A percentile compares a stretch with the other conserved stretches of the same genome.
Evolutionary conservation across 2,797 vertebrate genomes (phyloP).

Genomic region (Leptodactylus fallax): DNA sequence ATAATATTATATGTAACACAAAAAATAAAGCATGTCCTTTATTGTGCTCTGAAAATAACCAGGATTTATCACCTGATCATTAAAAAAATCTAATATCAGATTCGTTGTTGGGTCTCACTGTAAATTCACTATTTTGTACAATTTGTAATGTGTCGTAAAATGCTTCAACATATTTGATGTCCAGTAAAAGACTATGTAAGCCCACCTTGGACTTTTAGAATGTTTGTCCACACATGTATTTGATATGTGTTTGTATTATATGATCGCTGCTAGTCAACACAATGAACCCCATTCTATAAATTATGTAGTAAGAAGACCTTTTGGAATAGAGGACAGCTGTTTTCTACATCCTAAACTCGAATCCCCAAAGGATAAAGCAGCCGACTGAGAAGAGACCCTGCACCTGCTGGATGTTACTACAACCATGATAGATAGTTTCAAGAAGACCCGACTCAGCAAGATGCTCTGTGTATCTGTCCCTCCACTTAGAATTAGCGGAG

Average conservation of each 20-base stretch:
- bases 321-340: slow-evolving; percentile 80
- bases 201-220: neutral
- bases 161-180: too few species aligned
- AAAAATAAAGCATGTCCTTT: too few species aligned
- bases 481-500: slow-evolving; percentile 84
- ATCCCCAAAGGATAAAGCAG: slow-evolving; percentile 74
- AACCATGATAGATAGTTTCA: slow-evolving; percentile 84
- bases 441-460: slow-evolving; percentile 87
- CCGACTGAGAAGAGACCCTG: slow-evolving; percentile 72
- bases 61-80: too few species aligned
- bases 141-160: too few species aligned
- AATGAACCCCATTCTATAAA: neutral
- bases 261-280: neutral
- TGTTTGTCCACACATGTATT: neutral
- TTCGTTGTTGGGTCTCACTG: too few species aligned
- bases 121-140: too few species aligned
- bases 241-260: neutral
- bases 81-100: too few species aligned
- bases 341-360: slow-evolving; percentile 71
- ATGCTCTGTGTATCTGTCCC: slow-evolving; percentile 70
- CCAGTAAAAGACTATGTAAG: neutral
- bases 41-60: too few species aligned
- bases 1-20: too few species aligned
- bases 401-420: slow-evolving; percentile 81
- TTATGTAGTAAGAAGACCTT: slow-evolving; percentile 74